A percentile compares a stretch with the other conserved stretches of the same genome.
Conservation (phyloP, 2,888 invertebrate species). For the Malthinus flaveolus region DNA sequence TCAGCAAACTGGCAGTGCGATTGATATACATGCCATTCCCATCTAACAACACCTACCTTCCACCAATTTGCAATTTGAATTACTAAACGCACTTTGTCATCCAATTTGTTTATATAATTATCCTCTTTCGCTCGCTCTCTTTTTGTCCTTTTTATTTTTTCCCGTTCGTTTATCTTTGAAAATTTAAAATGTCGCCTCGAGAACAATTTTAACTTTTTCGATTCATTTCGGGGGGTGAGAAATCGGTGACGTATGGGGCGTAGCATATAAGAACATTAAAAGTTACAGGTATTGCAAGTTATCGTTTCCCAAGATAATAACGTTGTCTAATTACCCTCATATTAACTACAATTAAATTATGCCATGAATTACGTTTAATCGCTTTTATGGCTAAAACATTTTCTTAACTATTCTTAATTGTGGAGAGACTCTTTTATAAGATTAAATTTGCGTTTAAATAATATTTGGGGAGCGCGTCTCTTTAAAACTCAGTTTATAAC, state of each 20-base stretch:
- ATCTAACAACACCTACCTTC: conserved; percentile 27
- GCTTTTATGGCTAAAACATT: conserved; percentile 29
- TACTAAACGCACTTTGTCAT: conserved; percentile 4
- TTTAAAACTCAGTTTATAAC: too few species aligned
- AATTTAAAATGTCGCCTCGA: conserved; percentile 6
- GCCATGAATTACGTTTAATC: conserved; percentile 39
- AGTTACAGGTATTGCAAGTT: conserved; percentile 43
- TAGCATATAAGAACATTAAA: conserved; percentile 40
- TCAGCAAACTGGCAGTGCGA: conserved; percentile 53
- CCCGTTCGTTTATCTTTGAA: neutral
- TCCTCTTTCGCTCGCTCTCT: neutral
- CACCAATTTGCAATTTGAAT: conserved; percentile 16
- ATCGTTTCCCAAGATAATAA: conserved; percentile 42
- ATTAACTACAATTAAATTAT: conserved; percentile 44
- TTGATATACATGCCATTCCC: conserved; percentile 47
- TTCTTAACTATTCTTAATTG: too few species aligned
- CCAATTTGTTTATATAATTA: neutral
- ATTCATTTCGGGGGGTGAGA: neutral
- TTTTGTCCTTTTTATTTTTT: neutral
- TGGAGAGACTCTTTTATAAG: too few species aligned
- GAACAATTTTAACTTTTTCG: neutral
- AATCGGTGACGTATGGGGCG: conserved; percentile 34
- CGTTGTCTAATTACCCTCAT: conserved; percentile 41
- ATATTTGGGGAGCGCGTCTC: too few species aligned
- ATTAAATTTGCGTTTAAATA: too few species aligned